phyloP scores from a whole-genome alignment of 2,113 vertebrate species.

The Ciconia maguari region DNA sequence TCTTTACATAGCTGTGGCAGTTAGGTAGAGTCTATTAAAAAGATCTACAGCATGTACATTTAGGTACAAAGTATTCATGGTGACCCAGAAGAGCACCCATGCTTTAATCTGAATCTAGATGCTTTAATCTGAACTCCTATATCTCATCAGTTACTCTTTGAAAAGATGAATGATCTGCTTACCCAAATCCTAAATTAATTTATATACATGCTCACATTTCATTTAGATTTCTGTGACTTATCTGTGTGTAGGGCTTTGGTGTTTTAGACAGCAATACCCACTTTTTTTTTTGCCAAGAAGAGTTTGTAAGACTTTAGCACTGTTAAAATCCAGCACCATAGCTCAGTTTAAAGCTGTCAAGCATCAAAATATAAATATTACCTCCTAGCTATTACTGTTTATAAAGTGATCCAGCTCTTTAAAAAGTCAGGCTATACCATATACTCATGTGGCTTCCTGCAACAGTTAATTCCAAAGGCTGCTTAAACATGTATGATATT shows the following conservation, averaged over 20 bases:
- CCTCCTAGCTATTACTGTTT: background rate
- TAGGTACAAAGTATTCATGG: background rate
- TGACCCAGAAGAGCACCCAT: background rate
- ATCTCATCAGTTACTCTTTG: background rate
- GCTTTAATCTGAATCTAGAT: background rate
- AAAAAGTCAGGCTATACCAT: background rate
- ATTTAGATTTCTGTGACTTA: background rate
- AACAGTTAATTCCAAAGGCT: conserved; percentile 44
- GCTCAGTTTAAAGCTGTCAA: background rate
- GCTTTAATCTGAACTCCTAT: background rate
- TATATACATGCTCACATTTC: fast-evolving
- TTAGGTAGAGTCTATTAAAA: background rate
- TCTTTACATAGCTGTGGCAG: background rate
- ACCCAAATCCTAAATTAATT: background rate
- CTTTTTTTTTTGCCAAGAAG: background rate
- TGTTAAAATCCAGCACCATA: background rate
- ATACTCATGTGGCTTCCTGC: background rate
- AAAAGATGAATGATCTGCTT: background rate
- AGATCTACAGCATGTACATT: fast-evolving
- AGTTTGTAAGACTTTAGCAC: background rate
- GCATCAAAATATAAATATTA: conserved; percentile 23
- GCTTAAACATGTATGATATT: conserved; percentile 44
- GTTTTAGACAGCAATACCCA: background rate
- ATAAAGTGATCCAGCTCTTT: background rate
- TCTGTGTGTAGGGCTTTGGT: background rate